These are phyloP conservation scores for Cephus rjabovi DNA, from an alignment of 2,888 invertebrate species.

Conservation along the genomic window DNA sequence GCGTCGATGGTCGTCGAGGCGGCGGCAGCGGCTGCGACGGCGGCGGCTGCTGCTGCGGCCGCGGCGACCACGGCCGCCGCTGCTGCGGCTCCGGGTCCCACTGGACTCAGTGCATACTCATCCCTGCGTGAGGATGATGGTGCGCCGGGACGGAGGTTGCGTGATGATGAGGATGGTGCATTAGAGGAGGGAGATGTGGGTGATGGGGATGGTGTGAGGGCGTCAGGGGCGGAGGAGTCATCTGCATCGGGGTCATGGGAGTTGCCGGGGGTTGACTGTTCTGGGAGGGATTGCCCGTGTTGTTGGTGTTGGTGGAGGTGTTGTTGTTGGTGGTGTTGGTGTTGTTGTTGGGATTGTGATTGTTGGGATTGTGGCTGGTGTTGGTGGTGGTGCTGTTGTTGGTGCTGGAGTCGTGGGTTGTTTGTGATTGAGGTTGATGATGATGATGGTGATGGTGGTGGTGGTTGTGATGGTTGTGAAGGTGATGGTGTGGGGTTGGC, in stretches of 20 bases:
- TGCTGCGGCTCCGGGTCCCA: conserved; percentile 72
- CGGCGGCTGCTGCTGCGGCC: conserved; percentile 45
- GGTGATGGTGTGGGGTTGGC: conserved; percentile 69
- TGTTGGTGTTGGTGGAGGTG: conserved; percentile 39
- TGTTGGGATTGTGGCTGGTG: not conserved
- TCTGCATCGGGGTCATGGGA: conserved; percentile 69
- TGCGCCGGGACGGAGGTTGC: conserved; percentile 61
- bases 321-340: conserved; percentile 51
- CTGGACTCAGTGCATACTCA: conserved; percentile 82
- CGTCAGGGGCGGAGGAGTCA: conserved; percentile 69
- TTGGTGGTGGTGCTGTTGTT: conserved; percentile 22
- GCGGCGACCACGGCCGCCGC: conserved; percentile 65
- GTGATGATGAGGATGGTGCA: conserved; percentile 68
- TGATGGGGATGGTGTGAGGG: conserved; percentile 70
- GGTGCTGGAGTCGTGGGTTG: conserved; percentile 54
- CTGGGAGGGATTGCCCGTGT: conserved; percentile 45
- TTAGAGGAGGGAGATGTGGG: conserved; percentile 74
- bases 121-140: conserved; percentile 67
- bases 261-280: conserved; percentile 66
- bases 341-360: conserved; percentile 14
- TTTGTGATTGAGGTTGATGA: conserved; percentile 23
- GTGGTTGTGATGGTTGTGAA: conserved; percentile 30
- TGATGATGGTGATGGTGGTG: conserved; percentile 20
- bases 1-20: conserved; percentile 3
- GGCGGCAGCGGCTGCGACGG: conserved; percentile 19